A percentile compares a stretch with the other conserved stretches of the same genome.
phyloP scores from a whole-genome alignment of 2,888 invertebrate genomes.

The Caenorhabditis becei region DNA sequence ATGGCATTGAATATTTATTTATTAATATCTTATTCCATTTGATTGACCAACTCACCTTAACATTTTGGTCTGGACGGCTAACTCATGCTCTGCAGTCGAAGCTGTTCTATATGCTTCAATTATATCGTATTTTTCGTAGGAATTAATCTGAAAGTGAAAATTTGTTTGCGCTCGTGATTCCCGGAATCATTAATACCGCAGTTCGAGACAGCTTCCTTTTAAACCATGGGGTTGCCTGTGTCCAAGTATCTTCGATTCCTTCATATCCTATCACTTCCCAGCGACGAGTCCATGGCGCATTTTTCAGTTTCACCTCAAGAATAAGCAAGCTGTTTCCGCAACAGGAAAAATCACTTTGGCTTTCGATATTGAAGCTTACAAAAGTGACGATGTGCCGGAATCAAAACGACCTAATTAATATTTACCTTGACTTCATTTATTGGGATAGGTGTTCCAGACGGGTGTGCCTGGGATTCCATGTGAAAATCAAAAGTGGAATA shows the following conservation, averaged over 20 bases:
- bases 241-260: constrained; percentile 80
- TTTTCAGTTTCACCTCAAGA: constrained; percentile 84
- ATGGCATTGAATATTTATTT: no score
- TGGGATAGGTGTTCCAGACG: constrained; percentile 89
- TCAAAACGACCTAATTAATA: no score
- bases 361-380: no score
- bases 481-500: constrained; percentile 91
- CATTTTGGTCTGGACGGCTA: constrained; percentile 68
- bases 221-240: constrained; percentile 76
- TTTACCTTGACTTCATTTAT: constrained; percentile 85
- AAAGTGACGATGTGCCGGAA: no score
- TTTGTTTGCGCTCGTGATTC: background rate
- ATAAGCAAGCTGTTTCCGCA: no score
- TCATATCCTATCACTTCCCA: constrained; percentile 85
- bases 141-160: constrained; percentile 65
- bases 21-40: no score
- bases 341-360: no score
- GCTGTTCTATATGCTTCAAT: constrained; percentile 75
- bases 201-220: constrained; percentile 78
- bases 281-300: constrained; percentile 91
- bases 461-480: constrained; percentile 89
- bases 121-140: constrained; percentile 78
- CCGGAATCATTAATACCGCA: constrained; percentile 53
- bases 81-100: constrained; percentile 76
- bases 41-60: constrained; percentile 61